These are phyloP conservation scores for Spondyliosoma cantharus DNA, from an alignment of 2,797 vertebrate genomes.

Conservation along the genomic window DNA sequence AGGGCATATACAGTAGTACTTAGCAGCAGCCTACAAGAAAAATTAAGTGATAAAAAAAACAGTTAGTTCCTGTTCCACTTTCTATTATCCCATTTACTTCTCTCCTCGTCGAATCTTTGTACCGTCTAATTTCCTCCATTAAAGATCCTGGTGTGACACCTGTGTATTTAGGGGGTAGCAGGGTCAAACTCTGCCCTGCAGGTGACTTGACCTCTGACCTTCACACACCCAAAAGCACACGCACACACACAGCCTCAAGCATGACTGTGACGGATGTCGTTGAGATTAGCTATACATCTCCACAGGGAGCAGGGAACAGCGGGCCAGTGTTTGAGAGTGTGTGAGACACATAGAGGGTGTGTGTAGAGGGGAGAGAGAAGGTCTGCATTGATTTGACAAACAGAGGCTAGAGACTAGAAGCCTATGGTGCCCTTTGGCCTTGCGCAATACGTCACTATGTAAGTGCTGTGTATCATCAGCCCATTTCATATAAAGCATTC, in stretches of 20 bases:
- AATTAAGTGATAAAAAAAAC: not conserved
- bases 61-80: too few species aligned
- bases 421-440: constrained; percentile 74
- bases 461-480: not conserved
- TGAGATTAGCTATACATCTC: constrained; percentile 88
- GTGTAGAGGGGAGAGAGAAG: not conserved
- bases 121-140: constrained; percentile 33
- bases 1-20: not conserved
- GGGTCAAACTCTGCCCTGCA: constrained; percentile 71
- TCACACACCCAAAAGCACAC: constrained; percentile 27
- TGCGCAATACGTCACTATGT: constrained; percentile 8
- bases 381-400: constrained; percentile 85
- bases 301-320: constrained; percentile 86
- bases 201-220: constrained; percentile 76
- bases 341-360: constrained; percentile 13
- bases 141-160: constrained; percentile 32
- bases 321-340: constrained; percentile 17
- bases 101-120: constrained; percentile 10
- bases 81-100: not conserved
- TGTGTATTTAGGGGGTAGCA: constrained; percentile 46
- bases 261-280: constrained; percentile 86
- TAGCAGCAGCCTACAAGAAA: not conserved
- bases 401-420: constrained; percentile 70
- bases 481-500: too few species aligned
- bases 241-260: constrained; percentile 54